A percentile compares a stretch with the other conserved stretches of the same genome.
Evolutionary conservation across 2,888 invertebrate genomes (phyloP).

Genomic region (Blastobasis lacticolella): DNA sequence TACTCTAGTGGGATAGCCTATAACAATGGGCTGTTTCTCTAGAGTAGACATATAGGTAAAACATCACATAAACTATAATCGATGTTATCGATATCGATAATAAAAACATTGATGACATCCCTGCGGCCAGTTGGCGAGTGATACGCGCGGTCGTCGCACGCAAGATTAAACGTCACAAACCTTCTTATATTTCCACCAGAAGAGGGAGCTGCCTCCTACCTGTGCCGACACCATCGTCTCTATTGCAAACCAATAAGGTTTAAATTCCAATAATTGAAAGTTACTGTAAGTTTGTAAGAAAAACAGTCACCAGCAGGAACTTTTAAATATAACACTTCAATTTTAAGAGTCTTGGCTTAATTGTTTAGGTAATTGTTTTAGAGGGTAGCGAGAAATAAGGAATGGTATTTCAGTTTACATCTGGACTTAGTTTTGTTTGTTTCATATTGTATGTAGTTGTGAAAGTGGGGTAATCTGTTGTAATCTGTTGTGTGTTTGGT

Average conservation of each 20-base stretch:
- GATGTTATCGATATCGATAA: slow-evolving; percentile 4
- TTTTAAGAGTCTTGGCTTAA: background rate
- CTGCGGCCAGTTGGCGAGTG: slow-evolving; percentile 51
- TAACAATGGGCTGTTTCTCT: too few relatives aligned
- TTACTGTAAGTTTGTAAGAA: slow-evolving; percentile 19
- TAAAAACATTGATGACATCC: slow-evolving; percentile 18
- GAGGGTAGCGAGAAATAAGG: too few relatives aligned
- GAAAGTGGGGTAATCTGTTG: too few relatives aligned
- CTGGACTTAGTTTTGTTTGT: too few relatives aligned
- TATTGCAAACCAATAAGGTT: slow-evolving; percentile 23
- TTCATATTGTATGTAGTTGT: too few relatives aligned
- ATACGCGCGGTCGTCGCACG: slow-evolving; percentile 67
- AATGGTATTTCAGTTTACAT: too few relatives aligned
- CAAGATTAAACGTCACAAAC: slow-evolving; percentile 74
- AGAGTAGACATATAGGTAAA: too few relatives aligned
- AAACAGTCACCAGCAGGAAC: slow-evolving; percentile 51
- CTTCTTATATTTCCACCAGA: slow-evolving; percentile 39
- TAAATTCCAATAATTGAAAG: slow-evolving; percentile 14
- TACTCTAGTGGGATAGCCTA: too few relatives aligned
- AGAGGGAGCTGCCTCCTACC: slow-evolving; percentile 13
- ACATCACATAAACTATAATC: too few relatives aligned
- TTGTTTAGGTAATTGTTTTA: background rate
- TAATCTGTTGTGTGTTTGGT: too few relatives aligned
- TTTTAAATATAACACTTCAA: slow-evolving; percentile 4
- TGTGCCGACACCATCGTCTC: slow-evolving; percentile 18